These are phyloP conservation scores for Rynchops niger DNA, from an alignment of 2,113 vertebrate genomes.

Conservation along the genomic window DNA sequence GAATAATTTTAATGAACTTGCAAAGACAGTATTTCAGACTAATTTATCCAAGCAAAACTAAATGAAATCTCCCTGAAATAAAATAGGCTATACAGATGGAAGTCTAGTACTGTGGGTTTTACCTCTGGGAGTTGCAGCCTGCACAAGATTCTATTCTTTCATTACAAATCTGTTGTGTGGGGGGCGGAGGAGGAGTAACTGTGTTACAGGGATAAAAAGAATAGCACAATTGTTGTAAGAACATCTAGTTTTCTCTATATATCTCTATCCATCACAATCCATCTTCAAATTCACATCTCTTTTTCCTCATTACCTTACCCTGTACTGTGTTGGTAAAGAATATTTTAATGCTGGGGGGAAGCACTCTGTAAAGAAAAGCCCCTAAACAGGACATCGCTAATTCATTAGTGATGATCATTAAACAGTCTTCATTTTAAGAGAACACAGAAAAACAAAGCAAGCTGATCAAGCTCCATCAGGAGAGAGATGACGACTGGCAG, in stretches of 20 bases:
- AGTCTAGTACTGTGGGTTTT: slow-evolving; percentile 78
- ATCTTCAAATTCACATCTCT: slow-evolving; percentile 31
- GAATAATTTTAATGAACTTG: slow-evolving; percentile 24
- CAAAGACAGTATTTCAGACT: slow-evolving; percentile 53
- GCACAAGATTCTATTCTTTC: slow-evolving; percentile 79
- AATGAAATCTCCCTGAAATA: slow-evolving; percentile 63
- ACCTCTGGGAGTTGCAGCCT: slow-evolving; percentile 78
- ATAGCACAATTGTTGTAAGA: slow-evolving; percentile 76
- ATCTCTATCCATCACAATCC: slow-evolving; percentile 58
- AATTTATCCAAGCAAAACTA: slow-evolving; percentile 69
- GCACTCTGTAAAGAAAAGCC: not conserved
- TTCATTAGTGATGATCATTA: slow-evolving; percentile 26
- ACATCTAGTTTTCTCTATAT: slow-evolving; percentile 71
- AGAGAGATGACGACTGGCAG: slow-evolving; percentile 26
- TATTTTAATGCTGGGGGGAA: slow-evolving; percentile 1
- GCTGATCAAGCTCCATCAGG: slow-evolving; percentile 47
- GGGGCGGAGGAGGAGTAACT: slow-evolving; percentile 75
- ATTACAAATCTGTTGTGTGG: slow-evolving; percentile 82
- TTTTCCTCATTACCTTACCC: slow-evolving; percentile 3
- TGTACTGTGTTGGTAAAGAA: not conserved
- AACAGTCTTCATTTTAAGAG: not conserved
- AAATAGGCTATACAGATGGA: slow-evolving; percentile 77
- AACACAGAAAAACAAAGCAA: slow-evolving; percentile 59
- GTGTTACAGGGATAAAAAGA: slow-evolving; percentile 72
- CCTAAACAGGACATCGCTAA: not conserved